phyloP scores from a whole-genome alignment of 2,113 vertebrate genomes.

The Tetraodon nigroviridis region DNA sequence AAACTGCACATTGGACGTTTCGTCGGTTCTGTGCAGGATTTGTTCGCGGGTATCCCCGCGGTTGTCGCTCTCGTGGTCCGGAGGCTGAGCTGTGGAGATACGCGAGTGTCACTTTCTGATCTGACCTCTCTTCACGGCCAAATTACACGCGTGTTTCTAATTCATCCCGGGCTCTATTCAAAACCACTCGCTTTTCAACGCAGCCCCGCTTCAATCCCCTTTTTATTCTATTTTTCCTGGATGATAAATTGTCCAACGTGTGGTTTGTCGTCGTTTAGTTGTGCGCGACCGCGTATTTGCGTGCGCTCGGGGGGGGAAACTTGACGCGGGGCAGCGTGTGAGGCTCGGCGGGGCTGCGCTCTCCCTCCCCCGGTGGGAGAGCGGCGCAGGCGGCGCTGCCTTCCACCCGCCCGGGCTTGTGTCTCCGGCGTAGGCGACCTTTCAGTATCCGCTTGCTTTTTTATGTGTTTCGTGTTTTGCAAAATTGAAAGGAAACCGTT shows the following conservation, averaged over 20 bases:
- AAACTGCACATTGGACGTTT: background rate
- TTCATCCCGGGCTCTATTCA: slow-evolving; percentile 22
- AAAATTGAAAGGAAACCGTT: slow-evolving; percentile 25
- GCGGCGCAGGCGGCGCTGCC: slow-evolving; percentile 42
- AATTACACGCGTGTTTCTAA: slow-evolving; percentile 31
- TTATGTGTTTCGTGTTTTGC: slow-evolving; percentile 35
- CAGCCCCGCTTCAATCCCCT: background rate
- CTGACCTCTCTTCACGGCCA: slow-evolving; percentile 44
- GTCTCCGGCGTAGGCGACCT: slow-evolving; percentile 31
- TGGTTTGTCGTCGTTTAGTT: slow-evolving; percentile 33
- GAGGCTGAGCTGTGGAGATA: slow-evolving; percentile 20
- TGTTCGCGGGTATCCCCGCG: slow-evolving; percentile 1
- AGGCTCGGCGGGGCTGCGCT: slow-evolving; percentile 31
- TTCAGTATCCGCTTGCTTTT: slow-evolving; percentile 25
- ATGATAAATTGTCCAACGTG: slow-evolving; percentile 40
- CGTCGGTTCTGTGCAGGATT: slow-evolving; percentile 7
- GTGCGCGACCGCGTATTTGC: slow-evolving; percentile 10
- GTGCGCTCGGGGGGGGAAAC: slow-evolving; percentile 13
- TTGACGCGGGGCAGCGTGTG: slow-evolving; percentile 20
- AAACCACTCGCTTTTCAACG: slow-evolving; percentile 10
- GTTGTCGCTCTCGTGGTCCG: slow-evolving; percentile 8
- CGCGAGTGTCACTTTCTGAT: slow-evolving; percentile 47
- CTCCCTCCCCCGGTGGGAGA: slow-evolving; percentile 24
- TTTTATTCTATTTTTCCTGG: slow-evolving; percentile 10
- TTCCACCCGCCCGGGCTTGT: slow-evolving; percentile 39